Evolutionary conservation across 64 coral and sea anemone species (phyloP), one percentile per base, ranked within the genome.

Genomic region (Porites australiensis): DNA sequence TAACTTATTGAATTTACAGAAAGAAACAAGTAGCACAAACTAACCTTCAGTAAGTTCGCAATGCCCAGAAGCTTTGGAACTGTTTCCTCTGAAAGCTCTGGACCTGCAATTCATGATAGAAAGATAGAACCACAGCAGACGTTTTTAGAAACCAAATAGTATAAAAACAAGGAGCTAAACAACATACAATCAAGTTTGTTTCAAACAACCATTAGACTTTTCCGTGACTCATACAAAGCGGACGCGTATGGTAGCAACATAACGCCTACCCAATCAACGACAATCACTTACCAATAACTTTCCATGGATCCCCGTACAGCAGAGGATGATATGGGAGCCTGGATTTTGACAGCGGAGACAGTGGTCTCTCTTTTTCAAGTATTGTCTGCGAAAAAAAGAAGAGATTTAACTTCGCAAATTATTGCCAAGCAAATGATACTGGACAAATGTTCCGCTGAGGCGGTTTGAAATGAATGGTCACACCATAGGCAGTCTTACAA

Each of bases 231-330:
- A n/a, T n/a, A n/a, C n/a, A n/a, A n/a, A n/a, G n/a, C n/a, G n/a
- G 27, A 37, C 0, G 27, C 27, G 27, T 37, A 37, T 37, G 27
- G 0, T 37, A 37, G 27, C 12, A 71, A 45, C 86, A 44, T 15
- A n/a, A 18, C 13, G 9, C 18, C 2, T 48, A 20, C 46, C 3
- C 13, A n/a, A 4, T 19, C 27, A 2, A 66, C 12, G 1, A 49
- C 18, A 13, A 4, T 14, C 5, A 63, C 92, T 77, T 76, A 98
- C 95, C 65, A 19, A 98, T 79, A 69, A 98, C 70, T 88, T 98
- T 98, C 95, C 95, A 98, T 13, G 92, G 95, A 87, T 98, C 92
- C 16, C 95, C 95, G 51, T 98, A 87, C 11, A 94, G 52, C 23
- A 98, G 49, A 13, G 88, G 76, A 74, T 98, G 95, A 75, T 93